Percentiles rank a stretch among this genome's conserved stretches.
These are phyloP conservation scores for Drosophila anceps DNA, from an alignment of 2,888 invertebrate genomes.

Conservation along the genomic window DNA sequence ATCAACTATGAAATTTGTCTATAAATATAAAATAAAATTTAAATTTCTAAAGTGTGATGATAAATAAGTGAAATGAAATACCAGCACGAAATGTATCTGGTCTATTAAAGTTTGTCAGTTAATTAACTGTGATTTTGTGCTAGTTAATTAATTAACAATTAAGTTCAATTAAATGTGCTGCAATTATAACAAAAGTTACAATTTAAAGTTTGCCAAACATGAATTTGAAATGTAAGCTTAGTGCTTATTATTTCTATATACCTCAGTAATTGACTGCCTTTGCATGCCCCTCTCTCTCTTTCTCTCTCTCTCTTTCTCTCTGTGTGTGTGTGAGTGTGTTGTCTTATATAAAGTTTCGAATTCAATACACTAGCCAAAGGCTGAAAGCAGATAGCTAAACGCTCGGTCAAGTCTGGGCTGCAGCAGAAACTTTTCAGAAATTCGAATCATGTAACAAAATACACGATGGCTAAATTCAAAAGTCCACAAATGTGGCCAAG, in stretches of 20 bases:
- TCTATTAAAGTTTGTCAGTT: not conserved
- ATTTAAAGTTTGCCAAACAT: not conserved
- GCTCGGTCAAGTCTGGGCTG: slow-evolving; percentile 43
- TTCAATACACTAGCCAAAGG: slow-evolving; percentile 31
- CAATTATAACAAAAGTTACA: not conserved
- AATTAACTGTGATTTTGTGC: not conserved
- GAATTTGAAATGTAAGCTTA: slow-evolving; percentile 16
- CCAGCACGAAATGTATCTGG: not conserved
- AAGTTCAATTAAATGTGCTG: not conserved
- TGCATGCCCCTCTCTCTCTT: not conserved
- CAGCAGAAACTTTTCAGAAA: slow-evolving; percentile 70
- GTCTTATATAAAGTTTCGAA: slow-evolving; percentile 40
- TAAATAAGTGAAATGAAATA: not conserved
- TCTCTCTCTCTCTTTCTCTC: not conserved
- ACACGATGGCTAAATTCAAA: slow-evolving; percentile 65
- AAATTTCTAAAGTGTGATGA: no score
- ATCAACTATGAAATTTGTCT: no score
- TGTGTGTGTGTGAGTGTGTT: not conserved
- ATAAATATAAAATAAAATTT: no score
- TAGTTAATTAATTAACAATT: slow-evolving; percentile 6
- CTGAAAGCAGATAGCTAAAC: slow-evolving; percentile 39
- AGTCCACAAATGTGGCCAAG: slow-evolving; percentile 35
- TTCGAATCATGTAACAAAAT: slow-evolving; percentile 83
- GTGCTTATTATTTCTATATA: slow-evolving; percentile 16
- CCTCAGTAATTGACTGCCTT: not conserved